Evolutionary conservation across 2,113 vertebrate species (phyloP), one percentile per base, ranked within the genome.

Genomic region (Callithrix jacchus): DNA sequence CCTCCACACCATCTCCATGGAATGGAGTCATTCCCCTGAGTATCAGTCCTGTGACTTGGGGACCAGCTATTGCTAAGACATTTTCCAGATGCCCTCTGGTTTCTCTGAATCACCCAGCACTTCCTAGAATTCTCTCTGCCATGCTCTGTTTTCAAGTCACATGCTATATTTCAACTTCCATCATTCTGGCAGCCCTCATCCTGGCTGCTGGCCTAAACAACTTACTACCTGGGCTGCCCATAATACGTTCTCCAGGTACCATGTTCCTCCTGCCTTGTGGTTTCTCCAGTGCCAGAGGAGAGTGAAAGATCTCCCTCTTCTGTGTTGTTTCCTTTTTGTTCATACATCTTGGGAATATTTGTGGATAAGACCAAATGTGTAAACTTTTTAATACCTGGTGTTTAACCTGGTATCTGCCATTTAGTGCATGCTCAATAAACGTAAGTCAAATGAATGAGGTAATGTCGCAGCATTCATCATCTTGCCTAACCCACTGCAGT

Each of bases 381-480:
- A 42, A 81, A 25, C 20, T 83, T 92, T 81, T 79, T 42, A 52
- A n/a, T 47, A 40, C 16, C 70, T 42, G 18, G 12, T 68, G 35
- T 74, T 92, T 73, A 70, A 87, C 16, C 25, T 20, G 4, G 25
- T 40, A 42, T 23, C 61, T 6, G 8, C n/a, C 58, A 18, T 11
- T 45, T 16, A 71, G 37, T 2, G 2, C 13, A 4, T 37, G 40
- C 37, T 66, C 8, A 10, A 1, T 40, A 49, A 61, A 54, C 30
- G 27, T 37, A 80, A 25, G 68, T 21, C 35, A 30, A 92, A 61
- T 25, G 47, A 74, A 35, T 37, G n/a, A 74, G 82, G 35, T 32
- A 0, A 1, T 3, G 32, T 16, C 18, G 20, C 23, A 12, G 37
- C 3, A 13, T 30, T 5, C n/a, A 35, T 23, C 7, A 32, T 11